Evolutionary conservation across 2,888 invertebrate species (phyloP), one percentile per base, ranked within the genome.

Genomic region (Brachyptera putata): DNA sequence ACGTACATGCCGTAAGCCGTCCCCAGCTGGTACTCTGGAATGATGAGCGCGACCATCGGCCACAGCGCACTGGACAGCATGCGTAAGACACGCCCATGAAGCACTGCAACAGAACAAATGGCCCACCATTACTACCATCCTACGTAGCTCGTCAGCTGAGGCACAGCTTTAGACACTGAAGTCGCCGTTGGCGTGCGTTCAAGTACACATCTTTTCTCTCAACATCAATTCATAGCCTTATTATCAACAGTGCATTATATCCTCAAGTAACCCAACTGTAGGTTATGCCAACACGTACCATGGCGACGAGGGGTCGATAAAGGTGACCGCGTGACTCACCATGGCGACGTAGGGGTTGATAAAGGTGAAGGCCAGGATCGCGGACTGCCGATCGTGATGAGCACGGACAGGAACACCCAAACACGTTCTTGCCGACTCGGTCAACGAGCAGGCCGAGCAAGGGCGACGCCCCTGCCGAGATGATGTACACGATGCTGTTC

Each of bases 1-100:
- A 80, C 91, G 86, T 82, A 95, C 95, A 96, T 89, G 78, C 97
- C 98, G 79, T 95, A 97, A 2, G 96, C 96, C 22, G 96, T 95
- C 50, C 95, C 96, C 55, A 97, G 78, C 73, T 96, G 95, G 77
- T 91, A 86, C 72, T 94, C 90, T 9, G 94, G 92, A 63, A 95
- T 88, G 63, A 96, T 88, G 63, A 95, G 78, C 1, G 96, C 87
- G 9, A 97, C 94, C 71, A 97, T 79, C 1, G 97, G 97, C 98
- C 98, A 98, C 53, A 98, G 79, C 60, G 94, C 91, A 75, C 95
- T 92, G 1, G 97, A 96, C 63, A 97, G 76, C 74, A 95, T 82
- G 97, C 94, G 74, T 97, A 98, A 0, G 92, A 84, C 37, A 96
- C 70, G 3, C 97, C 97, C 81, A 98, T 84, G 5, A 85, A 74